Conservation (phyloP, 2,888 invertebrate genomes). For the Silvanus unidentatus region DNA sequence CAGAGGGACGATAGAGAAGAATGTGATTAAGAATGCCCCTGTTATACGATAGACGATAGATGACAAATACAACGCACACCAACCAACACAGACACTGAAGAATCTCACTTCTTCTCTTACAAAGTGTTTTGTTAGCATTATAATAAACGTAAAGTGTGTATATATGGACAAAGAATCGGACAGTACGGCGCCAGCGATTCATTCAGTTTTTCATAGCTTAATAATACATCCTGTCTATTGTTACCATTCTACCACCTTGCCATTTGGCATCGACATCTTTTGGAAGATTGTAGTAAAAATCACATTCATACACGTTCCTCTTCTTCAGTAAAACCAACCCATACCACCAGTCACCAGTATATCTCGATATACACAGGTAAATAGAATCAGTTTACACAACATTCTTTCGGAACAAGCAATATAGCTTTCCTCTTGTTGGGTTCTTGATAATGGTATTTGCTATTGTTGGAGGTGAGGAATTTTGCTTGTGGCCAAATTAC, state of each 20-base stretch:
- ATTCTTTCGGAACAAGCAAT: too few relatives aligned
- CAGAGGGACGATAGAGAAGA: constrained; percentile 22
- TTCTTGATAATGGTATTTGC: too few relatives aligned
- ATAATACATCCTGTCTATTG: constrained; percentile 4
- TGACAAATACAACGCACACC: constrained; percentile 27
- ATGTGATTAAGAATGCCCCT: constrained; percentile 26
- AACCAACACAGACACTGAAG: constrained; percentile 20
- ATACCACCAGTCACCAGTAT: too few relatives aligned
- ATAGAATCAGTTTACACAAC: too few relatives aligned
- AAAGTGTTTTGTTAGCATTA: constrained; percentile 11
- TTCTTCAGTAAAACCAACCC: too few relatives aligned
- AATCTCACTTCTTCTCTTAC: constrained; percentile 21
- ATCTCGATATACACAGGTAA: too few relatives aligned
- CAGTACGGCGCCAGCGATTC: constrained; percentile 31
- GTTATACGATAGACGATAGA: constrained; percentile 4
- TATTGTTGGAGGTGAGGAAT: too few relatives aligned
- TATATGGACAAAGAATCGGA: constrained; percentile 20
- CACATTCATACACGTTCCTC: too few relatives aligned
- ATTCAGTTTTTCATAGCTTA: constrained; percentile 24
- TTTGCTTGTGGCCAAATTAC: too few relatives aligned
- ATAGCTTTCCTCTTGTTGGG: too few relatives aligned
- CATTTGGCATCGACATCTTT: too few relatives aligned
- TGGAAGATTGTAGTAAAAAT: too few relatives aligned
- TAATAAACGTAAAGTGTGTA: constrained; percentile 8
- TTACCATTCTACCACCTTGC: neutral